Evolutionary conservation across 1,140 invertebrate genomes (phyloP), one percentile per base, ranked within the genome.

Genomic region (Drosophila quadrilineata): DNA sequence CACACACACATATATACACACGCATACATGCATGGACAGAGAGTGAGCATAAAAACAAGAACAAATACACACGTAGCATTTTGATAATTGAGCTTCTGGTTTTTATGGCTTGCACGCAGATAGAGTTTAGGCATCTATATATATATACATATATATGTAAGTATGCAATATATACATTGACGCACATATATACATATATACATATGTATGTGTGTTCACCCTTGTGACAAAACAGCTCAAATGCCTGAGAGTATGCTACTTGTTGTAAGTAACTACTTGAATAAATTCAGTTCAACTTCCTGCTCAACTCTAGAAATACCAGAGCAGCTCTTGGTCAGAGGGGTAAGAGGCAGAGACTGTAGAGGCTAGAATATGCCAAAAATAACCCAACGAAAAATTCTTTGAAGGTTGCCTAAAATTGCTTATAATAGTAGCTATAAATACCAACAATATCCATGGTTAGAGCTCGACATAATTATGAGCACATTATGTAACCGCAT

Each of bases 21-120:
- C 29, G 29, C 29, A 38, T 26, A 22, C 36, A 56, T 12, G 38
- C 26, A 31, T 2, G n/a, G n/a, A n/a, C n/a, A n/a, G n/a, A n/a
- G n/a, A n/a, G n/a, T 28, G 10, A 28, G 14, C 36, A 50, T 6
- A 49, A 19, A 45, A 60, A 36, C 69, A 62, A 57, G 52, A 71
- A 67, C 73, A 74, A 80, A 73, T 6, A 28, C 67, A 72, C 76
- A 82, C 77, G 77, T 63, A 72, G 77, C 72, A 84, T 82, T 82
- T 84, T 76, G 77, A 82, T 82, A 82, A 82, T 82, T 82, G 77
- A 73, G 76, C 76, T 82, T 84, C 77, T 82, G 77, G 76, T 84
- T 84, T 82, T 84, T 84, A 82, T 82, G 58, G 77, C 71, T 73
- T 59, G 63, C 77, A 84, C 68, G 69, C 72, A 76, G 77, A 75